phyloP scores from a whole-genome alignment of 2,888 invertebrate species.

The Drosophila recens region DNA sequence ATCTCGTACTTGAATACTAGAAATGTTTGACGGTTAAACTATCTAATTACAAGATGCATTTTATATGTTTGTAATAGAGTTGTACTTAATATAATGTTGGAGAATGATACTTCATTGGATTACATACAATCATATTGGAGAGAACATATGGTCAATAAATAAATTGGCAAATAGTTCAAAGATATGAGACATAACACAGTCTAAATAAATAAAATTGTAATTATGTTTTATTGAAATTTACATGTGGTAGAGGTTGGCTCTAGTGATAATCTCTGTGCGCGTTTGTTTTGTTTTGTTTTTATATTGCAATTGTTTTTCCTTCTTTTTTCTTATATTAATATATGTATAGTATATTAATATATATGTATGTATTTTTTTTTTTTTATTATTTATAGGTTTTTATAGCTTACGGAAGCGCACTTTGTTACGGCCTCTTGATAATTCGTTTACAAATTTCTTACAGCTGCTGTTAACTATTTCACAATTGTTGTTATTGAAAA shows the following conservation, averaged over 20 bases:
- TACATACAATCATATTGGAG: not conserved
- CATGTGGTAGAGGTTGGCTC: constrained; percentile 51
- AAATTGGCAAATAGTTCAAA: not conserved
- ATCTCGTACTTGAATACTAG: not conserved
- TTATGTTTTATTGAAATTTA: constrained; percentile 61
- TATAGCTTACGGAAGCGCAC: constrained; percentile 71
- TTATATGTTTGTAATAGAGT: not conserved
- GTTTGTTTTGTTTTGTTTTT: not conserved
- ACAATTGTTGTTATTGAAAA: constrained; percentile 47
- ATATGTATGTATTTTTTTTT: constrained; percentile 25
- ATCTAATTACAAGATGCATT: not conserved
- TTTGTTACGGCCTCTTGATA: constrained; percentile 63
- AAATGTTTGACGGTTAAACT: not conserved
- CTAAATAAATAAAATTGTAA: constrained; percentile 48
- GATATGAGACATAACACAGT: not conserved
- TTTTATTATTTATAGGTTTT: constrained; percentile 23
- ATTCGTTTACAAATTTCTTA: constrained; percentile 44
- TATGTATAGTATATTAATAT: constrained; percentile 19
- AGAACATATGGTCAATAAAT: not conserved
- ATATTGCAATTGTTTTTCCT: constrained; percentile 30
- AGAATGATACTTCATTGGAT: not conserved
- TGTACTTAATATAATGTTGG: not conserved
- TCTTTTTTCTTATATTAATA: constrained; percentile 13
- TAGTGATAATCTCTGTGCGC: constrained; percentile 48
- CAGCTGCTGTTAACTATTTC: constrained; percentile 69